Conservation (phyloP, 2,113 vertebrate genomes). For the Amblyopsis rosae region DNA sequence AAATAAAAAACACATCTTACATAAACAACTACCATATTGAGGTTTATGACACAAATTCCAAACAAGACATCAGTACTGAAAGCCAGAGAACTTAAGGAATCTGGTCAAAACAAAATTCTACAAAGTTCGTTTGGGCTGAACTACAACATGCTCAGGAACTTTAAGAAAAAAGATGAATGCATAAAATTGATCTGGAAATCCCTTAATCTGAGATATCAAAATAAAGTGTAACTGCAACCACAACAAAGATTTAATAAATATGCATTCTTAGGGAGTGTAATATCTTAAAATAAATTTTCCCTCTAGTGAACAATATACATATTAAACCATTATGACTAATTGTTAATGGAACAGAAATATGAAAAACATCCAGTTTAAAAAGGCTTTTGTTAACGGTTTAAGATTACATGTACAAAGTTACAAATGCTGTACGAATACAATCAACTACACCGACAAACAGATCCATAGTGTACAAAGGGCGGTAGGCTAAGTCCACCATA, state of each 20-base stretch:
- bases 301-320: conserved; percentile 17
- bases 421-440: conserved; percentile 42
- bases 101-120: neutral
- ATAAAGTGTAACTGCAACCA: too few species aligned
- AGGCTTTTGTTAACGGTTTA: conserved; percentile 36
- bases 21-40: conserved; percentile 4
- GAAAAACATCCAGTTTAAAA: too few species aligned
- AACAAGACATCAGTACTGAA: conserved; percentile 16
- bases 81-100: neutral
- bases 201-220: too few species aligned
- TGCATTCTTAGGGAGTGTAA: conserved; percentile 20
- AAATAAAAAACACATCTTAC: conserved; percentile 14
- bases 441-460: conserved; percentile 38
- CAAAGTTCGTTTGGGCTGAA: neutral
- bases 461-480: conserved; percentile 34
- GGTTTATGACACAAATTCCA: conserved; percentile 24
- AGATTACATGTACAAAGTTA: conserved; percentile 30
- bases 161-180: neutral
- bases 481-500: conserved; percentile 43
- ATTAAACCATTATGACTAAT: neutral
- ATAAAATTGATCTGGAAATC: neutral
- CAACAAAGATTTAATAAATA: neutral
- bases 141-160: conserved; percentile 1
- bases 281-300: conserved; percentile 22
- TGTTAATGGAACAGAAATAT: conserved; percentile 8